Evolutionary conservation across 1,140 invertebrate genomes (phyloP), one percentile per base, ranked within the genome.

Genomic region (Drosophila tsacasi): DNA sequence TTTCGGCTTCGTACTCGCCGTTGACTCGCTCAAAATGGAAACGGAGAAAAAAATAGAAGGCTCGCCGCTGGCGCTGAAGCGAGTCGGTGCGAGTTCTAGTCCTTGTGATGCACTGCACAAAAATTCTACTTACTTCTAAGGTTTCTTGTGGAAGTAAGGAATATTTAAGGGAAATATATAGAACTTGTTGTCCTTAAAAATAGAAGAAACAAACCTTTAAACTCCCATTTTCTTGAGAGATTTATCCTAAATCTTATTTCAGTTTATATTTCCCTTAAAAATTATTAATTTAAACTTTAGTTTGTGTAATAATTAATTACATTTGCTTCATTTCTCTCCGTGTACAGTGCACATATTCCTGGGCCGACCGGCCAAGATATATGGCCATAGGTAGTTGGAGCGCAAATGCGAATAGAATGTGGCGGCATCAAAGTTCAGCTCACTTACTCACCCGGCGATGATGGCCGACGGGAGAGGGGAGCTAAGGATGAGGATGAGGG

Each of bases 351-450:
- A 71, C 67, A 71, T 71, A 71, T 65, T 72, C 71, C 66, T 78
- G 74, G 67, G 69, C 85, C 77, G 66, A 66, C 84, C 80, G 66
- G 60, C 59, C 62, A 49, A 85, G 79, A 90, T 90, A 90, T 90
- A 90, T 90, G 85, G 68, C 64, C 64, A 85, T 81, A 90, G 85
- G 85, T 90, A 90, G 77, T 81, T 76, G 68, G 75, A 83, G 81
- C 79, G 62, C 82, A 90, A 90, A 90, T 90, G 85, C 81, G 85
- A 90, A 90, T 90, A 90, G 85, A 90, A 90, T 90, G 85, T 90
- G 85, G 81, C 85, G 79, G 85, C 85, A 90, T 90, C 85, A 90
- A 90, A 90, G 85, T 89, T 89, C 84, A 89, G 81, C 81, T 85
- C 84, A 87, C 84, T 87, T 87, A 87, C 81, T 87, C 84, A 81